Conservation (phyloP, 2,797 vertebrate genomes). For the Sardinella longiceps region DNA sequence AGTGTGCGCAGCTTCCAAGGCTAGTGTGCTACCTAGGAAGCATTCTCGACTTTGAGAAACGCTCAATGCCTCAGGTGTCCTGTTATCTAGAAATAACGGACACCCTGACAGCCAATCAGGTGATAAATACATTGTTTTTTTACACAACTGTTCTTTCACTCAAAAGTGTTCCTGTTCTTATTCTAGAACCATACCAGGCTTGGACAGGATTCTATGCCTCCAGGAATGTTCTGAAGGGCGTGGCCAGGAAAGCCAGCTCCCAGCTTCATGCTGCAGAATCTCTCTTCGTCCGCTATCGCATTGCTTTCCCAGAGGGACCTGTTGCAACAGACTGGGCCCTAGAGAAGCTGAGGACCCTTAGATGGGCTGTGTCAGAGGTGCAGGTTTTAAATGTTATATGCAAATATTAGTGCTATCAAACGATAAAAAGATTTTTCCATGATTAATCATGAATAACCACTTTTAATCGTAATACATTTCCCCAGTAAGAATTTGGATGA, state of each 20-base stretch:
- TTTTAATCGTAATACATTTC: too few relatives aligned
- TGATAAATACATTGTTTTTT: neutral
- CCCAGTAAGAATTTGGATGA: too few relatives aligned
- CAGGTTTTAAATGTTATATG: neutral
- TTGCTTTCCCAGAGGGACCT: slow-evolving; percentile 70
- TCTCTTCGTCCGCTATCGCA: slow-evolving; percentile 78
- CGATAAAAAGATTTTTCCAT: too few relatives aligned
- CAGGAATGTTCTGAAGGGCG: slow-evolving; percentile 83
- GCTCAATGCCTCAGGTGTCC: too few relatives aligned
- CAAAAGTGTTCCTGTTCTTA: neutral
- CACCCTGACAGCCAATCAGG: too few relatives aligned
- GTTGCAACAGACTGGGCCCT: slow-evolving; percentile 80
- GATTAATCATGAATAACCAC: too few relatives aligned
- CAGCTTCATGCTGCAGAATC: slow-evolving; percentile 82
- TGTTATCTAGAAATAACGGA: too few relatives aligned
- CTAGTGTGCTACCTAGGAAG: too few relatives aligned
- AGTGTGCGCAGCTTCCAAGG: too few relatives aligned
- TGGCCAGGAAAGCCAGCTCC: slow-evolving; percentile 82
- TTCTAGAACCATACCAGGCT: slow-evolving; percentile 77
- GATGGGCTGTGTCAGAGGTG: slow-evolving; percentile 93
- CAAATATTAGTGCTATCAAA: too few relatives aligned
- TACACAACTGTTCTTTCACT: neutral
- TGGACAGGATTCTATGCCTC: slow-evolving; percentile 93
- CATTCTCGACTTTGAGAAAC: too few relatives aligned
- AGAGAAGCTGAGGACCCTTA: slow-evolving; percentile 80